phyloP scores from a whole-genome alignment of 1,140 invertebrate species.

The Euura lappo region DNA sequence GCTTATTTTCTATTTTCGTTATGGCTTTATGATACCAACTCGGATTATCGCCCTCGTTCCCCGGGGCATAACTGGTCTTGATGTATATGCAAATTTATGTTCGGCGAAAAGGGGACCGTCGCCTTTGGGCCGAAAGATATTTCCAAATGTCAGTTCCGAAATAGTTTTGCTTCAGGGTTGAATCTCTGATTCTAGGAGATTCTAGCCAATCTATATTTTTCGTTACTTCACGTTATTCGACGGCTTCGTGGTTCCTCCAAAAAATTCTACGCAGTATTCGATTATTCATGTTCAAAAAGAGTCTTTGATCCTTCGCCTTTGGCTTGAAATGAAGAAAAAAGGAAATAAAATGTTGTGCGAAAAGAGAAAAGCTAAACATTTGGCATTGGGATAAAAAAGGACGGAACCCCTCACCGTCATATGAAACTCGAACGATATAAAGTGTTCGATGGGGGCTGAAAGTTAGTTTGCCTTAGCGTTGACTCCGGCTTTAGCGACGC shows the following conservation, averaged over 20 bases:
- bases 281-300: constrained; percentile 1
- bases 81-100: not conserved
- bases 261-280: not conserved
- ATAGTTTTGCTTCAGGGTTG: not conserved
- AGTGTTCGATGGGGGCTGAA: not conserved
- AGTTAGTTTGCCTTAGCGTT: not conserved
- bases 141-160: not conserved
- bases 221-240: too few relatives aligned
- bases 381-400: not conserved
- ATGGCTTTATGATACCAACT: not conserved
- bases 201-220: too few relatives aligned
- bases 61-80: not conserved
- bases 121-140: not conserved
- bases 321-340: not conserved
- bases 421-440: constrained; percentile 1
- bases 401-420: not conserved
- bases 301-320: not conserved
- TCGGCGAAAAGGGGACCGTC: not conserved
- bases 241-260: too few relatives aligned
- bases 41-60: not conserved
- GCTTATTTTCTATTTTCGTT: not conserved
- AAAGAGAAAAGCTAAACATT: not conserved
- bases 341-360: not conserved
- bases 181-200: not conserved
- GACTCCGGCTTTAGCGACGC: not conserved